Base-by-base conservation (phyloP, 2,113 vertebrate species). In the Coreoperca whiteheadi region DNA sequence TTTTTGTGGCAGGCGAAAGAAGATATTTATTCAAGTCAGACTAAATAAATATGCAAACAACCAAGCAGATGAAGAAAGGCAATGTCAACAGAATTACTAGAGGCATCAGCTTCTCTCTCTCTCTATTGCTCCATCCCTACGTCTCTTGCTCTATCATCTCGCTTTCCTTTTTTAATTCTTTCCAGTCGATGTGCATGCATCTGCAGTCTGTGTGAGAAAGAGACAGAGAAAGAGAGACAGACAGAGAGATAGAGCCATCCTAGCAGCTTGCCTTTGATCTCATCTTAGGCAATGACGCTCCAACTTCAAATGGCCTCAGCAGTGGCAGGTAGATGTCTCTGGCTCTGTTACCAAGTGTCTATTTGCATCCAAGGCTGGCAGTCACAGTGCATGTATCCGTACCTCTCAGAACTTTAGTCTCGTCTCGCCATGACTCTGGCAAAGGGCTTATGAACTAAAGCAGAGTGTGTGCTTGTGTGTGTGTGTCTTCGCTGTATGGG, bases 261-360 rank as follows among this genome's bases (percentile, higher is more conserved):
- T 86, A 70, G 60, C 79, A 83, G 86, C 53, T 50, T 71, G 39
- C 69, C 82, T 91, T 90, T 94, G 78, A 92, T 90, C 88, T 87
- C 66, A 74, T 86, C 83, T 89, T 88, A 85, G 76, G 85, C 85
- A 87, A 87, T 74, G 75, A 88, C n/a, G 28, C 63, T 83, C 12
- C 12, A 61, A 83, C 85, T 92, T 93, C 81, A 92, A 88, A 91
- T 92, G 83, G 76, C 76, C 77, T 88, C 87, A 54, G 81, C 82
- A 21, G 74, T 80, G 81, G 76, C 87, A 88, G 91, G 81, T 91
- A 77, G 82, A 82, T 18, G 87, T 89, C 76, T 89, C 68, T 75
- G 77, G 65, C 72, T 28, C 74, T 21, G 69, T 32, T 74, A 77
- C 80, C 60, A 30, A 67, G 78, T 23, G 53, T 86, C 43, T 65